A percentile compares a stretch with the other conserved stretches of the same genome.
Conservation (phyloP, 2,113 vertebrate species). For the Mesocricetus auratus region DNA sequence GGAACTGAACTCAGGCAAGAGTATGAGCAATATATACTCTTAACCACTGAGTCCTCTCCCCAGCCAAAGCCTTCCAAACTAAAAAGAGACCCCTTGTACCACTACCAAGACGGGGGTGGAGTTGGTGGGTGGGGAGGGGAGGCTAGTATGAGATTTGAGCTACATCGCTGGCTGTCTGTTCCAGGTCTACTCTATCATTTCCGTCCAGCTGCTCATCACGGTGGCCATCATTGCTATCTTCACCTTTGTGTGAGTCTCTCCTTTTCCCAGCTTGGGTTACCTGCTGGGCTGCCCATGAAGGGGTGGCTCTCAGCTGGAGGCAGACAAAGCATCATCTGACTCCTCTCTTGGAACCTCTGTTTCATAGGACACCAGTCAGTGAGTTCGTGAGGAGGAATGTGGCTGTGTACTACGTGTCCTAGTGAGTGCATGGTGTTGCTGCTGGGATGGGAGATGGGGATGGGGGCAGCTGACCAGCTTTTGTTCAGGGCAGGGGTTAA, state of each 20-base stretch:
- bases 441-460: not conserved
- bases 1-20: not conserved
- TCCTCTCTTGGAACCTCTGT: not conserved
- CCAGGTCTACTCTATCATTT: slow-evolving; percentile 95
- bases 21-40: not conserved
- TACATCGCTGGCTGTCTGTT: not conserved
- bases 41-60: not conserved
- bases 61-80: not conserved
- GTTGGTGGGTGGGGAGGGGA: not conserved
- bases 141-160: not conserved
- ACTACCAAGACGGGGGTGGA: not conserved
- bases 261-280: not conserved
- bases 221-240: slow-evolving; percentile 93
- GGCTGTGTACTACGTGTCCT: slow-evolving; percentile 92
- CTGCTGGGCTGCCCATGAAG: not conserved
- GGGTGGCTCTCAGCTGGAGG: not conserved
- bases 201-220: slow-evolving; percentile 92
- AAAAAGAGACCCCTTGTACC: not conserved
- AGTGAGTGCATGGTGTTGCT: slow-evolving; percentile 89
- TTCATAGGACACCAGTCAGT: slow-evolving; percentile 87
- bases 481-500: not conserved
- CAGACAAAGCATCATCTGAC: accelerated
- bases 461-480: not conserved
- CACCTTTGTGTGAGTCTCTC: slow-evolving; percentile 88
- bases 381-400: slow-evolving; percentile 87